phyloP scores from a whole-genome alignment of 2,797 vertebrate species.

The Epinephelus coioides region DNA sequence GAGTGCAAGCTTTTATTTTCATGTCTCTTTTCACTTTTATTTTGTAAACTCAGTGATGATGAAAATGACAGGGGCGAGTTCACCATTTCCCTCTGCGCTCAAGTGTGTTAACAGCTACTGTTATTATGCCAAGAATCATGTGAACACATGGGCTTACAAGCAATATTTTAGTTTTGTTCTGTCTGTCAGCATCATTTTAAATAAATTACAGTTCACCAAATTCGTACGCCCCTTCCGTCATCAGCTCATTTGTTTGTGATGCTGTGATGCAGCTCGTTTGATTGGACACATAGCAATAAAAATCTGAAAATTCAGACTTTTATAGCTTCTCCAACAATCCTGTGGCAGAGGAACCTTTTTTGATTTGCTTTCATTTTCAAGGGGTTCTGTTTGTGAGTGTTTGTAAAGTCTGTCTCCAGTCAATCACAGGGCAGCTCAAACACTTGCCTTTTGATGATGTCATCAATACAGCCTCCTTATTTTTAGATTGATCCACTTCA shows the following conservation, averaged over 20 bases:
- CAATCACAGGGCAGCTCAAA: neutral
- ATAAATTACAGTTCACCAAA: neutral
- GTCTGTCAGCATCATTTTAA: neutral
- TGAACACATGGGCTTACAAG: constrained; percentile 9
- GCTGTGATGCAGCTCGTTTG: neutral
- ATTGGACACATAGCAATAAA: neutral
- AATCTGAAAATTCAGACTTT: neutral
- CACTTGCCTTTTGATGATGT: constrained; percentile 10
- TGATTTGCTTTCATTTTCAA: neutral
- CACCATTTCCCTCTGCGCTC: constrained; percentile 10
- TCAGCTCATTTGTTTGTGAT: neutral
- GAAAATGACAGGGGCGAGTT: neutral
- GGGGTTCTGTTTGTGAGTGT: neutral
- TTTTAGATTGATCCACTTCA: neutral
- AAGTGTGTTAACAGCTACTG: neutral
- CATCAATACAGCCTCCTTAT: neutral
- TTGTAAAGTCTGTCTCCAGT: neutral
- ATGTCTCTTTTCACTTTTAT: neutral
- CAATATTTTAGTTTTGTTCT: neutral
- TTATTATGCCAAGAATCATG: neutral
- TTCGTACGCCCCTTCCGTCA: neutral
- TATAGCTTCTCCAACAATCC: neutral
- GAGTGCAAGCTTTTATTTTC: neutral
- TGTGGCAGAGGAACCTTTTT: neutral
- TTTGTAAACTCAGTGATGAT: neutral